Conservation (phyloP, 2,888 invertebrate species). For the Tenthredo livida region DNA sequence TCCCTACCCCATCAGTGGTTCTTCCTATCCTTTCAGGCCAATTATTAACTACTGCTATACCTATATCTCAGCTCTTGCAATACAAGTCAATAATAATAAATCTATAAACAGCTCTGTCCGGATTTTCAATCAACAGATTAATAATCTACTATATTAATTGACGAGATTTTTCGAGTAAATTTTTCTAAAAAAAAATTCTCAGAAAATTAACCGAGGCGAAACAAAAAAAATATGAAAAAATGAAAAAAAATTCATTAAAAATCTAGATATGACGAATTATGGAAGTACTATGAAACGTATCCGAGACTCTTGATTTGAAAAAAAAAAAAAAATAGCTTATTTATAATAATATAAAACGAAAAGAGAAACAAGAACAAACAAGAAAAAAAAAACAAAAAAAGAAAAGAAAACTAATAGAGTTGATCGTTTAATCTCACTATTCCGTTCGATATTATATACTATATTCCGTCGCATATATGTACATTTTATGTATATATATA, state of each 20-base stretch:
- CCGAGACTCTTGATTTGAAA: constrained; percentile 56
- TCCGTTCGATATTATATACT: constrained; percentile 20
- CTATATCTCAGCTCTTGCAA: too few relatives aligned
- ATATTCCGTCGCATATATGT: not conserved
- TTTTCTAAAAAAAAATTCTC: too few relatives aligned
- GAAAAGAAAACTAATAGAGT: constrained; percentile 54
- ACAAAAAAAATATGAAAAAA: too few relatives aligned
- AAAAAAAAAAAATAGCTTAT: not conserved
- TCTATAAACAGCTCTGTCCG: too few relatives aligned
- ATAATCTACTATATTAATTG: too few relatives aligned
- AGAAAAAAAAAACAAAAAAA: not conserved
- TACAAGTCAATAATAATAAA: too few relatives aligned
- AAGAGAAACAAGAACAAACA: too few relatives aligned
- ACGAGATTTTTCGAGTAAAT: too few relatives aligned
- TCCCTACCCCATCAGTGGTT: not conserved
- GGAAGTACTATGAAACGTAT: constrained; percentile 40
- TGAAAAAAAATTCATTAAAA: too few relatives aligned
- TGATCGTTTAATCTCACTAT: constrained; percentile 57
- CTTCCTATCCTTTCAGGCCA: not conserved
- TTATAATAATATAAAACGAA: not conserved
- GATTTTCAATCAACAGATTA: too few relatives aligned
- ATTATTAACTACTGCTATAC: not conserved
- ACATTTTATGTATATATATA: not conserved
- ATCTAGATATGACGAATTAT: not conserved
- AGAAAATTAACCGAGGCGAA: too few relatives aligned